Evolutionary conservation across 2,113 vertebrate genomes (phyloP).

Genomic region (Epinephelus cyanopodus): DNA sequence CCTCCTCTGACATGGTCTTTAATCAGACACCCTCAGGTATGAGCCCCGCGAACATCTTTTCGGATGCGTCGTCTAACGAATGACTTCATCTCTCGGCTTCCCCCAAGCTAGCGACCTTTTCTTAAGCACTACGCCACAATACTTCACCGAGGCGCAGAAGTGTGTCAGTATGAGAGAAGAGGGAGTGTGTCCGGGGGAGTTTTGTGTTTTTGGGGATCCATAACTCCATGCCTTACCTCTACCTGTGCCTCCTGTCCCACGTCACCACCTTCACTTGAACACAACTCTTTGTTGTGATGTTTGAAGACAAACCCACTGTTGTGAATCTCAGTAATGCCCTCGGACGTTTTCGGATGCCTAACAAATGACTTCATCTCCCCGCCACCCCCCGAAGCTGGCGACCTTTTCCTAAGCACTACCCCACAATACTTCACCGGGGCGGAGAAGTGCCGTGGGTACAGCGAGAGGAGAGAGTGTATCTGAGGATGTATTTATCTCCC

Average conservation of each 20-base stretch:
- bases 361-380: conserved; percentile 68
- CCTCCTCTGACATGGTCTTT: conserved; percentile 29
- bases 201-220: conserved; percentile 6
- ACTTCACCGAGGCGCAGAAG: conserved; percentile 47
- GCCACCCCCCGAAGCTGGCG: conserved; percentile 39
- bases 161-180: neutral
- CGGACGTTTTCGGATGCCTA: conserved; percentile 60
- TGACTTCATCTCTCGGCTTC: conserved; percentile 62
- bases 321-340: conserved; percentile 36
- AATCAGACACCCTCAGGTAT: conserved; percentile 37
- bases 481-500: conserved; percentile 72
- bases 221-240: neutral
- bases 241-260: too few relatives aligned
- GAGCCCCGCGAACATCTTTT: conserved; percentile 2
- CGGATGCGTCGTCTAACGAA: conserved; percentile 60
- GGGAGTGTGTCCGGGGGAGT: neutral
- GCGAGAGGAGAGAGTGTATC: conserved; percentile 41
- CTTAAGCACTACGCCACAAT: conserved; percentile 51
- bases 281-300: neutral
- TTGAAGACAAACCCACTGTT: neutral
- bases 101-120: conserved; percentile 72
- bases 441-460: conserved; percentile 28
- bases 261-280: neutral
- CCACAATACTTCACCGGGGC: conserved; percentile 70
- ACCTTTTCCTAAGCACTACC: conserved; percentile 74